Conservation (phyloP, 2,113 vertebrate genomes). For the Hoplias malabaricus region DNA sequence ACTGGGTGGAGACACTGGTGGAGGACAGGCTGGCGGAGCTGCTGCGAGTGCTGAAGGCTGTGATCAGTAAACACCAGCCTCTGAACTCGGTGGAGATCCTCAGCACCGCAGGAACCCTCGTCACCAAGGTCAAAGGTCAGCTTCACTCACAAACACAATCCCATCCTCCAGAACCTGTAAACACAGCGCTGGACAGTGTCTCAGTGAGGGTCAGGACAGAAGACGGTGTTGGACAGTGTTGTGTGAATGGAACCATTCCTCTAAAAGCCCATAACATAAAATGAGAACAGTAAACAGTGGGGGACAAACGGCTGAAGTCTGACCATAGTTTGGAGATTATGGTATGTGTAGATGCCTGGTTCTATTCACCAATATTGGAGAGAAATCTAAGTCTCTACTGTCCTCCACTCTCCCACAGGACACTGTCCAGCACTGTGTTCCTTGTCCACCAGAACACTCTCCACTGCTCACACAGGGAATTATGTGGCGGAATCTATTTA, state of each 20-base stretch:
- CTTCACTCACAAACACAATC: neutral
- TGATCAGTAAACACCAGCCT: constrained; percentile 91
- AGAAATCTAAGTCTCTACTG: too few species aligned
- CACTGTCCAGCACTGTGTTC: too few species aligned
- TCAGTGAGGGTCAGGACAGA: too few species aligned
- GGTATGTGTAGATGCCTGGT: too few species aligned
- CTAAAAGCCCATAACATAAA: too few species aligned
- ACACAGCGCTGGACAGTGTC: neutral
- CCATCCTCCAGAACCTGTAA: neutral
- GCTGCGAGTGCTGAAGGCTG: constrained; percentile 83
- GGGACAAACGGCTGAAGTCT: too few species aligned
- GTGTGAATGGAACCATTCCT: too few species aligned
- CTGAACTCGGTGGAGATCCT: constrained; percentile 92
- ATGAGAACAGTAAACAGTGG: too few species aligned
- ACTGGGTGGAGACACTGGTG: constrained; percentile 77
- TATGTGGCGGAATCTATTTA: constrained; percentile 47
- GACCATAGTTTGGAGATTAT: too few species aligned
- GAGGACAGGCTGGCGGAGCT: constrained; percentile 87
- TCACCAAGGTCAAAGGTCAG: constrained; percentile 97
- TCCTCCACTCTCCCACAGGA: too few species aligned
- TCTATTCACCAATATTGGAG: too few species aligned
- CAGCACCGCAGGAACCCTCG: constrained; percentile 88
- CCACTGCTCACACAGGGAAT: constrained; percentile 20
- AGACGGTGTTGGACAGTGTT: too few species aligned
- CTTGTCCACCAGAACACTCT: neutral